Evolutionary conservation across 2,113 vertebrate species (phyloP), one percentile per base, ranked within the genome.

Genomic region (Psephotus haematonotus): DNA sequence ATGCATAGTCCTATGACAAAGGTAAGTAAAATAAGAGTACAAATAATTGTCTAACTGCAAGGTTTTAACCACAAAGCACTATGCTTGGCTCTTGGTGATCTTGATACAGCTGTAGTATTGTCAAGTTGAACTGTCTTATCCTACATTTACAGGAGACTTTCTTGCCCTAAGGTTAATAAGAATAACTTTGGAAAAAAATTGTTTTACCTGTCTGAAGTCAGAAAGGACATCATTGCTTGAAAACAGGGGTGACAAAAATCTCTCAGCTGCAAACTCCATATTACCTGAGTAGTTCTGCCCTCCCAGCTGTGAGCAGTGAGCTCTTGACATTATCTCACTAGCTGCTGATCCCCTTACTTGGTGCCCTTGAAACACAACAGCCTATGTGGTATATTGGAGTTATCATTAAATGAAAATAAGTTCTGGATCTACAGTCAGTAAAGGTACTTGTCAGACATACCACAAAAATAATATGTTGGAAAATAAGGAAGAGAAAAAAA

Each of bases 301-400:
- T 53, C 24, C 90, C 8, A 76, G 92, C 91, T 80, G 93, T 6
- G 83, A 92, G 92, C 62, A 68, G 41, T 76, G 53, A 81, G 50
- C 68, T 97, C 98, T 97, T 71, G 93, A 10, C 90, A 97, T 88
- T 22, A 97, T 44, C 70, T 96, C 88, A 82, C 98, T 97, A 74
- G 96, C 49, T 57, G 98, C 98, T 25, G 98, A 98, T 85, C 98
- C 98, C 81, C 94, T 97, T 33, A 98, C 94, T 71, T 85, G 96
- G 86, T 98, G 52, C 63, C 98, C 98, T 92, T 96, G 97, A 95
- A 98, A 98, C 5, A 93, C 95, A 95, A 98, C 98, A 94, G 92
- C 96, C 98, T 98, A 89, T 2, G 44, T 47, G 19, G 92, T 7
- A 94, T 55, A 94, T 91, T 80, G 91, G 27, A 82, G 52, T 93